Evolutionary conservation across 2,888 invertebrate genomes (phyloP).

Genomic region (Malthinus seriepunctatus): DNA sequence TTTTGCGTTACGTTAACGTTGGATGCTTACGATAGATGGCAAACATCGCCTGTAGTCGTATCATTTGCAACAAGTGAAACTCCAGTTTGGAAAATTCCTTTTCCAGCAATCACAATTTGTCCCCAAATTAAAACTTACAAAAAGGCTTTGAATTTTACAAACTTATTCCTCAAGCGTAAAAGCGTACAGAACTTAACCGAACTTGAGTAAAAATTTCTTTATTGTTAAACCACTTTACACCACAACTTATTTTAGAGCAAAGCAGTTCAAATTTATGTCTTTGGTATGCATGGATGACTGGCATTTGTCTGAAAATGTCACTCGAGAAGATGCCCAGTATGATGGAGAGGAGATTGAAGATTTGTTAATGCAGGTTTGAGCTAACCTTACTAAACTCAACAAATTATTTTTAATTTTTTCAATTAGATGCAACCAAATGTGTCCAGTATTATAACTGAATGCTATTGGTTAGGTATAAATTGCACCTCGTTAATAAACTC

Average conservation of each 20-base stretch:
- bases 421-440: constrained; percentile 1
- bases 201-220: not conserved
- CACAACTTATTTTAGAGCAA: not conserved
- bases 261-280: constrained; percentile 5
- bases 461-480: not conserved
- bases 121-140: constrained; percentile 65
- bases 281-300: not conserved
- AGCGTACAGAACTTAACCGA: not conserved
- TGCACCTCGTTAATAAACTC: not conserved
- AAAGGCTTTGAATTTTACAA: constrained; percentile 66
- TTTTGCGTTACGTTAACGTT: constrained; percentile 54
- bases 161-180: constrained; percentile 36
- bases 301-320: not conserved
- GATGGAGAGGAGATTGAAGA: not conserved
- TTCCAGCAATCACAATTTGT: constrained; percentile 53
- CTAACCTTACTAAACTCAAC: not conserved
- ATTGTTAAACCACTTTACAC: not conserved
- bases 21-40: constrained; percentile 73
- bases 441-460: not conserved
- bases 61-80: constrained; percentile 76
- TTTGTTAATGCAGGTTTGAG: constrained; percentile 4
- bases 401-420: not conserved
- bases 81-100: constrained; percentile 65
- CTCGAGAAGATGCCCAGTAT: not conserved
- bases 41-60: constrained; percentile 73